Evolutionary conservation across 23 tunicate species (phyloP), one percentile per base, ranked within the genome.

Genomic region (Trididemnum nubilum): DNA sequence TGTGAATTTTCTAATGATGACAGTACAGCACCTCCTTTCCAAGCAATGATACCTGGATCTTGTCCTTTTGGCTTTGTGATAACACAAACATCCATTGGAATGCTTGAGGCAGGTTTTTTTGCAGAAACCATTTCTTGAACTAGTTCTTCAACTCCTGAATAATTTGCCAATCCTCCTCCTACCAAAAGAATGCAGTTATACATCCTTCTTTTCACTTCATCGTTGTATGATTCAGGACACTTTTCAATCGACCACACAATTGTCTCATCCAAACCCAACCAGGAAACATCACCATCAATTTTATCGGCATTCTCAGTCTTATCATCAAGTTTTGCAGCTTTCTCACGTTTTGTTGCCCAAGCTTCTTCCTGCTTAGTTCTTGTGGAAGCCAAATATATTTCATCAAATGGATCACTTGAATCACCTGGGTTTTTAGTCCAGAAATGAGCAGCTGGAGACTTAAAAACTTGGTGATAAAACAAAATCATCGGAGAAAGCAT

Each of bases 21-120:
- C 51, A 90, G 51, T 35, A 90, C 96, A 1, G 96, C 44, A 19
- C 96, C 96, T 0, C 96, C 96, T 81, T 90, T 90, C 96, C 96
- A 90, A 57, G 89, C 83, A 1, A 90, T 65, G 5, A 76, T 85
- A 3, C 89, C 85, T 33, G 96, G 86, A 64, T 90, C 96, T 73
- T 80, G 96, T 52, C 86, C 89, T 81, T 90, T 85, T 64, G 89
- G 89, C 58, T 81, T 80, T 25, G 79, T 81, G 7, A 90, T 34
- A 57, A 90, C 89, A 7, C 81, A 69, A 0, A 90, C 73, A 24
- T 90, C 86, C 65, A 85, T 33, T 31, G 36, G 50, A 26, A 49
- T 35, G 7, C 63, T 64, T 2, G 36, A 26, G 23, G 34, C 21
- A 1, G 27, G 73, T 18, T 4, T 32, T 26, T 44, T 22, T 34